These are phyloP conservation scores for Patiria pectinifera DNA, from an alignment of 53 echinoderm and acorn worm species.

Conservation along the genomic window DNA sequence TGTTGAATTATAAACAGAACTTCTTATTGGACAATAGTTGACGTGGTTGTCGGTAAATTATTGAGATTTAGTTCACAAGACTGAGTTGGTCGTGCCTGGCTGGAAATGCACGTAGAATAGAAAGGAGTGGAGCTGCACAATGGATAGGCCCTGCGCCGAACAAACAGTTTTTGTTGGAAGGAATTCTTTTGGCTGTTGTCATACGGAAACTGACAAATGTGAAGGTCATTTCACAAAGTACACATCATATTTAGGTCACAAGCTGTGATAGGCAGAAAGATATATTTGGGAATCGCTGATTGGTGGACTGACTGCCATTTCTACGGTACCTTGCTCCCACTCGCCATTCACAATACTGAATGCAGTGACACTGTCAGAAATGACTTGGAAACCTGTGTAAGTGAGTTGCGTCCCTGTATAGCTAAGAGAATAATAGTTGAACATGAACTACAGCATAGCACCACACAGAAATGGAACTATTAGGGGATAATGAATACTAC, in stretches of 20 bases:
- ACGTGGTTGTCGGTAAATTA: background rate
- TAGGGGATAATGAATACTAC: too few species aligned
- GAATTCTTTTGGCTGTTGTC: background rate
- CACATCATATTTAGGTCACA: background rate
- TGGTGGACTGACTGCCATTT: background rate
- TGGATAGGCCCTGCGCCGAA: background rate
- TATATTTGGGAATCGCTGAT: background rate
- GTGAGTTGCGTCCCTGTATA: too few species aligned
- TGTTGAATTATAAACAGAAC: background rate
- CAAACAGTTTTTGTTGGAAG: background rate
- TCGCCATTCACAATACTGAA: background rate
- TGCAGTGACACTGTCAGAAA: background rate
- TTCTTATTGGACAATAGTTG: background rate
- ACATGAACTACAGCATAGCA: too few species aligned
- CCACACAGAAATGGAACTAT: too few species aligned
- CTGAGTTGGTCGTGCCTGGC: background rate
- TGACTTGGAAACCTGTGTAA: too few species aligned
- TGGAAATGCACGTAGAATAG: background rate
- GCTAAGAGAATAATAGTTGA: too few species aligned
- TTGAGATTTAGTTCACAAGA: background rate
- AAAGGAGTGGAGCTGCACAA: background rate
- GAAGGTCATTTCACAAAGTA: background rate
- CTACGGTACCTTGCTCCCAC: conserved; percentile 22
- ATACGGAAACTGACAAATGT: background rate
- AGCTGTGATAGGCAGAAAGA: background rate